phyloP scores from a whole-genome alignment of 2,797 vertebrate genomes.

The Steatocranus sp. region DNA sequence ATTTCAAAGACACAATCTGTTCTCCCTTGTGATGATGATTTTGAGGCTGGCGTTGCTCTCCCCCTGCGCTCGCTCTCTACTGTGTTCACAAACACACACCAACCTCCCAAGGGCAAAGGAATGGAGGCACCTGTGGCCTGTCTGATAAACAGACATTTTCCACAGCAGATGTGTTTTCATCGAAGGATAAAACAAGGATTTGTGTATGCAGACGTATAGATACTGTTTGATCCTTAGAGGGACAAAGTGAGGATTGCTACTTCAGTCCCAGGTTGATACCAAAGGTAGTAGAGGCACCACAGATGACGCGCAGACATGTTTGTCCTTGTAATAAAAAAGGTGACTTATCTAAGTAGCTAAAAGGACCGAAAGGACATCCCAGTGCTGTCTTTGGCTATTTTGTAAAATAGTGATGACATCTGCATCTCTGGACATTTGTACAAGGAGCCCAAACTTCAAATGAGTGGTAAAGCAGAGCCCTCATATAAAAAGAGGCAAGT shows the following conservation, averaged over 20 bases:
- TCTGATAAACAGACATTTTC: slow-evolving; percentile 44
- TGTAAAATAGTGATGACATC: not conserved
- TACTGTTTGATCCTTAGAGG: not conserved
- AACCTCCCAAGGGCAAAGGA: slow-evolving; percentile 4
- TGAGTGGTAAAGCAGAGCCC: not conserved
- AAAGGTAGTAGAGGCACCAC: not conserved
- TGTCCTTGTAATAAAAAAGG: not conserved
- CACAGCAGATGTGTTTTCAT: not conserved
- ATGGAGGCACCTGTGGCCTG: slow-evolving; percentile 31
- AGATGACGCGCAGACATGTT: not conserved
- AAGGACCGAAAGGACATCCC: not conserved
- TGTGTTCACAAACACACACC: not conserved
- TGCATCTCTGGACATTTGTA: not conserved
- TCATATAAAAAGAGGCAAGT: not conserved
- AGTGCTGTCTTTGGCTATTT: not conserved
- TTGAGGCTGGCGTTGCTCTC: not conserved
- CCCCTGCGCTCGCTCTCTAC: not conserved
- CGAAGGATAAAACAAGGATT: not conserved
- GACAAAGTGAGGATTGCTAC: not conserved
- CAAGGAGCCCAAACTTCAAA: not conserved
- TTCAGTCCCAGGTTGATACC: not conserved
- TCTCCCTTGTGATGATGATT: not conserved
- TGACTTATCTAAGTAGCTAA: not conserved
- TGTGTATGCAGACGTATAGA: not conserved
- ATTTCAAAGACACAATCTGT: slow-evolving; percentile 32